phyloP scores from a whole-genome alignment of 2,113 vertebrate genomes.

The Oenanthe oenanthe region DNA sequence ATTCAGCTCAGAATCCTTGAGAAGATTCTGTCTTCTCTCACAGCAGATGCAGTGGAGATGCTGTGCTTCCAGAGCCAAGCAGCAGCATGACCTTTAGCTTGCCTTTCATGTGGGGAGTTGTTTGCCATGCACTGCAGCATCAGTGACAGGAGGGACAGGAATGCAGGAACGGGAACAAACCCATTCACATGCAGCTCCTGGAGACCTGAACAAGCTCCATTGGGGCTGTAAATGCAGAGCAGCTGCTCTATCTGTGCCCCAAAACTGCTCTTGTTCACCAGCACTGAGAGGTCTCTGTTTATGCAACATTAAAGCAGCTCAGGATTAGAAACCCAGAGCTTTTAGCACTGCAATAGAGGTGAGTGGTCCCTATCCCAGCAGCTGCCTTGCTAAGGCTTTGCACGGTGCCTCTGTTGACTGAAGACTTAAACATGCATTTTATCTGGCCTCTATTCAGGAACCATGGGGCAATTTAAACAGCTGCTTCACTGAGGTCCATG shows the following conservation, averaged over 20 bases:
- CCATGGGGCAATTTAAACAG: not conserved
- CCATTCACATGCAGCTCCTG: not conserved
- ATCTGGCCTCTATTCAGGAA: not conserved
- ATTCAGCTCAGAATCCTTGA: not conserved
- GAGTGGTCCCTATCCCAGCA: not conserved
- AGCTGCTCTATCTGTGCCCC: not conserved
- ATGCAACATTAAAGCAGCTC: not conserved
- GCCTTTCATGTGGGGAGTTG: conserved; percentile 19
- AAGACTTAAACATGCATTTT: not conserved
- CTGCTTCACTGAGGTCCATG: not conserved
- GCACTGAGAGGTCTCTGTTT: not conserved
- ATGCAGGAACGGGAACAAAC: not conserved
- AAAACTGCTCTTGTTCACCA: not conserved
- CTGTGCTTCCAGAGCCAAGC: not conserved
- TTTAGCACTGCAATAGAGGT: not conserved
- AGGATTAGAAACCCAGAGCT: not conserved
- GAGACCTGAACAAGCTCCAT: not conserved
- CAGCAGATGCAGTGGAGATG: not conserved
- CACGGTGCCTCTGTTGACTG: not conserved
- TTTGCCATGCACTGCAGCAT: not conserved
- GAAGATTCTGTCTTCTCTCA: not conserved
- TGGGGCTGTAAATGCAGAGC: not conserved
- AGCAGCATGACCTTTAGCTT: not conserved
- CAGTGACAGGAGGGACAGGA: not conserved
- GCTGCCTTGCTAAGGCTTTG: not conserved